Conservation (phyloP, 1,140 invertebrate genomes). For the Scaptomyza pallida region DNA sequence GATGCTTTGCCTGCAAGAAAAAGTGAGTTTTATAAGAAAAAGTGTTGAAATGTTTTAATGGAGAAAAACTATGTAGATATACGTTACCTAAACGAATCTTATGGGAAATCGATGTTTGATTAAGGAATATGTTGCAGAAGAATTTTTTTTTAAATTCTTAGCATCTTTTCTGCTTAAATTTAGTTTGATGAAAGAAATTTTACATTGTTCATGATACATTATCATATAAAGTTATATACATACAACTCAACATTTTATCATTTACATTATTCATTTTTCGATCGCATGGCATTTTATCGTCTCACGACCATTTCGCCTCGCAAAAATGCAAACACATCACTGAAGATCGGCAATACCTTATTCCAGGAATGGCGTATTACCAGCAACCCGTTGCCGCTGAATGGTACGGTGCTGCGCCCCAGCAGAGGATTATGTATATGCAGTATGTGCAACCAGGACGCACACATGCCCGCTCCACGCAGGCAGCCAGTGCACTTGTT, state of each 20-base stretch:
- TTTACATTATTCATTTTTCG: not conserved
- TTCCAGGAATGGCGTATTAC: constrained; percentile 83
- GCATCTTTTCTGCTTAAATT: no score
- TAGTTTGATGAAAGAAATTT: no score
- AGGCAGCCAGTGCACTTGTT: constrained; percentile 75
- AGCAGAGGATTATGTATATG: constrained; percentile 82
- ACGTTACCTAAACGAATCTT: no score
- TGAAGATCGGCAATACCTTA: constrained; percentile 70
- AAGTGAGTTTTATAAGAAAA: constrained; percentile 68
- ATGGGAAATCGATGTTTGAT: no score
- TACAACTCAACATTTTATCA: no score
- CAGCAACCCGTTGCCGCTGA: constrained; percentile 73
- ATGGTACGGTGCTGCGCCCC: constrained; percentile 65
- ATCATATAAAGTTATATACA: no score
- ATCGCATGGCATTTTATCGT: constrained; percentile 7
- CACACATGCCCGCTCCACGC: constrained; percentile 72
- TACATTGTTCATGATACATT: no score
- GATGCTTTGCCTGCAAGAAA: constrained; percentile 76
- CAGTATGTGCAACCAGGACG: constrained; percentile 78
- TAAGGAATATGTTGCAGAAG: no score
- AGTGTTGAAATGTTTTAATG: constrained; percentile 5
- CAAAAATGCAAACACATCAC: constrained; percentile 5
- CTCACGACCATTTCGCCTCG: constrained; percentile 8
- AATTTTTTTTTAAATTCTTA: no score
- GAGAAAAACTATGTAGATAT: not conserved